Percentiles rank a stretch among this genome's conserved stretches.
These are phyloP conservation scores for Zapus hudsonius DNA, from an alignment of 2,113 vertebrate species.

Conservation along the genomic window DNA sequence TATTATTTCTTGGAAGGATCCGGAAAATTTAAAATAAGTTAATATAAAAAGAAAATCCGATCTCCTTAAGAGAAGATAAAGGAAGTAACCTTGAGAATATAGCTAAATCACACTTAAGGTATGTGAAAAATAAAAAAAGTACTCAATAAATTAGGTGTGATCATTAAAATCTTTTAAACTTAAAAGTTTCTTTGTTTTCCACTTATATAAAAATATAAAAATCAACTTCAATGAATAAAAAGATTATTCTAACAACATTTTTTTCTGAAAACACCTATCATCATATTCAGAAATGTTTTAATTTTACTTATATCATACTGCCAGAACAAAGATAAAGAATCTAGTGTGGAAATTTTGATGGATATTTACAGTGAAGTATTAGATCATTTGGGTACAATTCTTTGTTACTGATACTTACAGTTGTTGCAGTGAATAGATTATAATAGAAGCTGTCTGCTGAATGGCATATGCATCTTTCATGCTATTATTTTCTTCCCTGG, in stretches of 20 bases:
- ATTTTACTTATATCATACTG: conserved; percentile 1
- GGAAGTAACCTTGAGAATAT: not conserved
- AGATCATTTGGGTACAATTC: not conserved
- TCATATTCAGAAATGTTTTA: not conserved
- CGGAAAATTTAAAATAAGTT: conserved; percentile 18
- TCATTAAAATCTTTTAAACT: not conserved
- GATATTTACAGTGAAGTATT: conserved; percentile 59
- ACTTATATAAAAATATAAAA: not conserved
- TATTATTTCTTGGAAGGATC: not conserved
- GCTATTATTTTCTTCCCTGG: not conserved
- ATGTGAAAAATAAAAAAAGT: not conserved
- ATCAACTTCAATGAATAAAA: conserved; percentile 38
- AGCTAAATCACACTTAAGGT: not conserved
- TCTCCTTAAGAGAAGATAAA: not conserved
- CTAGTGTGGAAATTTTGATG: conserved; percentile 35
- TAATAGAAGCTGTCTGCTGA: not conserved
- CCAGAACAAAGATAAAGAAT: conserved; percentile 26
- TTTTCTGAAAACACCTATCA: not conserved
- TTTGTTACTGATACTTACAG: not conserved
- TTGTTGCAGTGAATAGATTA: conserved; percentile 31
- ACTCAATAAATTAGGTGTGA: not conserved
- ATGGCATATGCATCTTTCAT: conserved; percentile 22
- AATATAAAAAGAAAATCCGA: not conserved
- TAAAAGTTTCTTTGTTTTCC: conserved; percentile 16
- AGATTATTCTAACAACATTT: not conserved